phyloP scores from a whole-genome alignment of 2,797 vertebrate genomes.

The Alfaro cultratus region DNA sequence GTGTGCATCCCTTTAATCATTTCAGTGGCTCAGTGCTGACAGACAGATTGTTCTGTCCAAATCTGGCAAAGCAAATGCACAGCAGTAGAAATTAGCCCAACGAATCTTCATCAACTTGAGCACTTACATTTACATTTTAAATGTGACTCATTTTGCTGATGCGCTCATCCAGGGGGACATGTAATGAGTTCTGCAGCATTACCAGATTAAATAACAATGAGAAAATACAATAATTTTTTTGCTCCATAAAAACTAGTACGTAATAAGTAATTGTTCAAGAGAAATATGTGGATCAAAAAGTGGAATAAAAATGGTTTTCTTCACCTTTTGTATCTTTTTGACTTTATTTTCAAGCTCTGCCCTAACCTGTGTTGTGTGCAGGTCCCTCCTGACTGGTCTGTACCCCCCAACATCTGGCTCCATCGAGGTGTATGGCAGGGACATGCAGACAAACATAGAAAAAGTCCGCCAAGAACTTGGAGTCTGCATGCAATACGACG shows the following conservation, averaged over 20 bases:
- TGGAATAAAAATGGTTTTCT: slow-evolving; percentile 1
- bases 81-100: slow-evolving; percentile 42
- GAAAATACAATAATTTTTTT: slow-evolving; percentile 12
- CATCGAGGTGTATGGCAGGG: slow-evolving; percentile 91
- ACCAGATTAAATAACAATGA: slow-evolving; percentile 21
- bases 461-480: slow-evolving; percentile 88
- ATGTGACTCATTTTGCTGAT: slow-evolving; percentile 56
- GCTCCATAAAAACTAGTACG: slow-evolving; percentile 6
- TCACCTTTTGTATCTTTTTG: neutral
- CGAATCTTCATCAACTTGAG: slow-evolving; percentile 56
- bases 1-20: slow-evolving; percentile 64
- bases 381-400: slow-evolving; percentile 94
- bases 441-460: slow-evolving; percentile 86
- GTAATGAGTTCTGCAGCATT: slow-evolving; percentile 40
- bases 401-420: slow-evolving; percentile 88
- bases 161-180: slow-evolving; percentile 36
- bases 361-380: slow-evolving; percentile 52
- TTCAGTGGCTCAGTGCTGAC: slow-evolving; percentile 59
- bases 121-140: slow-evolving; percentile 66
- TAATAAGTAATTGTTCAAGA: slow-evolving; percentile 22
- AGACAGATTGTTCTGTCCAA: slow-evolving; percentile 66
- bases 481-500: slow-evolving; percentile 97
- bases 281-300: neutral
- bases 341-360: neutral
- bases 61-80: slow-evolving; percentile 61